phyloP scores from a whole-genome alignment of 2,888 invertebrate species.

The Atherix ibis region DNA sequence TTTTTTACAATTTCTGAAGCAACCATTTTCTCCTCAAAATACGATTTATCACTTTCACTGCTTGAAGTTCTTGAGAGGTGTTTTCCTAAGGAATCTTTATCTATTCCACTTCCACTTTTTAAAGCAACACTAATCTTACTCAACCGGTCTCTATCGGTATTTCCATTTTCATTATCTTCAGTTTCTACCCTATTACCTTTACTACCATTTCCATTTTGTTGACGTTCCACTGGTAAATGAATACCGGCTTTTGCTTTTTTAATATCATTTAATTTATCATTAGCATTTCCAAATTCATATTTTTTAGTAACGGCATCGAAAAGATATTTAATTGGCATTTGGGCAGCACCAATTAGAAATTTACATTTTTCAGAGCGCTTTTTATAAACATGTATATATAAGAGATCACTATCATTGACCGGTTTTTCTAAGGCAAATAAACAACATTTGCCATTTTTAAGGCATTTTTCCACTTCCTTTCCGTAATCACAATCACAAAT shows the following conservation, averaged over 20 bases:
- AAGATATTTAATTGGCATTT: constrained; percentile 21
- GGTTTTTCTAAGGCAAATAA: constrained; percentile 25
- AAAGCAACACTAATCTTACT: background rate
- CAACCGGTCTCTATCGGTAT: background rate
- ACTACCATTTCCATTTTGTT: background rate
- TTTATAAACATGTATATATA: constrained; percentile 25
- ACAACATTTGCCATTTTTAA: constrained; percentile 26
- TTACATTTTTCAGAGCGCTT: constrained; percentile 28
- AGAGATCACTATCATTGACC: constrained; percentile 21
- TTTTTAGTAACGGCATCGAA: constrained; percentile 25
- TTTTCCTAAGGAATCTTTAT: too few relatives aligned
- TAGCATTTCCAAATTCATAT: constrained; percentile 20
- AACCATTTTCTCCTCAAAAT: background rate
- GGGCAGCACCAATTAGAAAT: constrained; percentile 25
- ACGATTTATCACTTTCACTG: constrained; percentile 4
- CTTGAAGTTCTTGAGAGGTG: background rate
- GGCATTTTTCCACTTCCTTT: background rate
- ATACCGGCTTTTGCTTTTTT: constrained; percentile 2
- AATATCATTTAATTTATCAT: constrained; percentile 16
- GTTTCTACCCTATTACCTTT: background rate
- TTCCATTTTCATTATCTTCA: background rate
- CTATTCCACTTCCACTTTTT: background rate
- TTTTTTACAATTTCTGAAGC: constrained; percentile 23
- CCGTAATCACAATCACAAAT: constrained; percentile 28
- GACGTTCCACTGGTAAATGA: constrained; percentile 11